Conservation (phyloP, 2,888 invertebrate genomes). For the Brachynemurus nebulosus region DNA sequence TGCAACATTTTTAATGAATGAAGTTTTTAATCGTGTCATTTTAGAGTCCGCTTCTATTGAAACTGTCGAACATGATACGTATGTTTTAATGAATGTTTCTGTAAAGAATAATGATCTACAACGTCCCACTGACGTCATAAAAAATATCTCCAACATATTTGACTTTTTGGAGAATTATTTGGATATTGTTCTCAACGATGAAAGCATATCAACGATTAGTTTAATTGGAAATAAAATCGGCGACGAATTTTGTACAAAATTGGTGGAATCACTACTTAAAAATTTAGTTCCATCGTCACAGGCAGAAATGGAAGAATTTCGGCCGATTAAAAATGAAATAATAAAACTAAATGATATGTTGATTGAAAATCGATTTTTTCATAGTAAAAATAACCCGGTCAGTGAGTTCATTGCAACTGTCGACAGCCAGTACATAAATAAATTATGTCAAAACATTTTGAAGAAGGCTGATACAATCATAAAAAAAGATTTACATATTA, state of each 20-base stretch:
- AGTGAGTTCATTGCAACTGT: slow-evolving; percentile 58
- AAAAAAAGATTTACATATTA: slow-evolving; percentile 66
- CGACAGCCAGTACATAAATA: slow-evolving; percentile 60
- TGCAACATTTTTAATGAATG: slow-evolving; percentile 40
- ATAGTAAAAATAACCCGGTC: slow-evolving; percentile 40
- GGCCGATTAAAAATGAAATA: slow-evolving; percentile 46
- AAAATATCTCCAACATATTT: slow-evolving; percentile 41
- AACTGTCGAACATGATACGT: slow-evolving; percentile 29
- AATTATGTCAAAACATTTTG: slow-evolving; percentile 57
- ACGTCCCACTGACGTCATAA: slow-evolving; percentile 38
- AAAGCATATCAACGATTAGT: slow-evolving; percentile 35
- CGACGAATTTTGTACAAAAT: slow-evolving; percentile 43
- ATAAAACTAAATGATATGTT: slow-evolving; percentile 50
- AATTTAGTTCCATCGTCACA: slow-evolving; percentile 63
- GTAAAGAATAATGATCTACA: slow-evolving; percentile 30
- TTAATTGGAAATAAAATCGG: slow-evolving; percentile 41
- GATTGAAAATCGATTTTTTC: slow-evolving; percentile 42
- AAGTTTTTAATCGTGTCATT: slow-evolving; percentile 44
- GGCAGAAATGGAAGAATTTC: slow-evolving; percentile 52
- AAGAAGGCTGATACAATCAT: slow-evolving; percentile 56
- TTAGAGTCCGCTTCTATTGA: slow-evolving; percentile 33
- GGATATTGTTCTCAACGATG: slow-evolving; percentile 33
- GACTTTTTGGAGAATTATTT: slow-evolving; percentile 42
- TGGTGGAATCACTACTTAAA: slow-evolving; percentile 60
- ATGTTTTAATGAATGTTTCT: slow-evolving; percentile 30